A percentile compares a stretch with the other conserved stretches of the same genome.
Evolutionary conservation across 2,888 invertebrate genomes (phyloP).

Genomic region (Erebia epiphron): DNA sequence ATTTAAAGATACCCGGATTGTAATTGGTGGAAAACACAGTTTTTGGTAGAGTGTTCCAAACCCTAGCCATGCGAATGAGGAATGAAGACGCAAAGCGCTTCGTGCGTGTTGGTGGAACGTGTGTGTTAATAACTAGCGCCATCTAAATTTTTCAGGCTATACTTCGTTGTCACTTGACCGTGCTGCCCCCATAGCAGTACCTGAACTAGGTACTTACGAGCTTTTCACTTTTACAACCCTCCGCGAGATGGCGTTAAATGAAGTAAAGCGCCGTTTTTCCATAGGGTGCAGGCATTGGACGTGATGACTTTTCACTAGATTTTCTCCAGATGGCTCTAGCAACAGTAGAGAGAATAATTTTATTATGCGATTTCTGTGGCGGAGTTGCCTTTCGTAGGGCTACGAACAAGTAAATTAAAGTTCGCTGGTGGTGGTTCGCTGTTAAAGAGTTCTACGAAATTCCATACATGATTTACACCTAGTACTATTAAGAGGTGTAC

Average conservation of each 20-base stretch:
- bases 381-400: too few species aligned
- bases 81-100: too few species aligned
- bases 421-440: too few species aligned
- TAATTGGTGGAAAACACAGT: too few species aligned
- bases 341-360: background rate
- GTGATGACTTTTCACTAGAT: background rate
- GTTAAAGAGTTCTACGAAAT: too few species aligned
- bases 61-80: too few species aligned
- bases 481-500: too few species aligned
- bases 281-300: background rate
- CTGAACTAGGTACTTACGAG: background rate
- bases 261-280: background rate
- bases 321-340: constrained; percentile 19
- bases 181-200: constrained; percentile 23
- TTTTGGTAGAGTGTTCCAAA: too few species aligned
- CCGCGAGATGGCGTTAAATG: constrained; percentile 45
- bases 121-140: constrained; percentile 28
- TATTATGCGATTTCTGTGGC: background rate
- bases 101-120: too few species aligned
- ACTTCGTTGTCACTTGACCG: background rate
- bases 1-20: too few species aligned
- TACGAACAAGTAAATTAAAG: too few species aligned
- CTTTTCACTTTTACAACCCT: constrained; percentile 35
- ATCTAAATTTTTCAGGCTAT: constrained; percentile 22
- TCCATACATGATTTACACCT: too few species aligned